Base-by-base conservation (phyloP, 2,888 invertebrate species). In the Drosophila phalerata region DNA sequence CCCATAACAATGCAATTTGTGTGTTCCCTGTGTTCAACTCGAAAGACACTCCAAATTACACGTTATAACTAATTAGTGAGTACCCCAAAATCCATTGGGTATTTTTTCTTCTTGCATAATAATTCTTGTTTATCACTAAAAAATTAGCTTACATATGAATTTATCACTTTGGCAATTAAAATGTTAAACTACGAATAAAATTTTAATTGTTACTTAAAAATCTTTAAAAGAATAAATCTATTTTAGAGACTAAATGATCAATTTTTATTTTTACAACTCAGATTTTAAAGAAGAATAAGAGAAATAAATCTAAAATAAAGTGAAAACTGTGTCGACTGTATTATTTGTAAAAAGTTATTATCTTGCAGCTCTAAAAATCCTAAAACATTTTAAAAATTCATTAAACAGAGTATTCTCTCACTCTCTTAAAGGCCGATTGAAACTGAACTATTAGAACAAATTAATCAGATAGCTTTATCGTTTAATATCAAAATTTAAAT, bases 11-110 rank as follows among this genome's bases (percentile, higher is more conserved):
- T 68, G 77, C 71, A 60, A 56, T 62, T 73, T 49, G 56, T 68
- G 48, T 61, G 49, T 53, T 43, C 45, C 66, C 55, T 58, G 48
- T 77, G 47, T 68, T 22, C 49, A 57, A 47, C 66, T n/a, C 55
- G 68, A 56, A 63, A 73, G 81, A 67, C 65, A 81, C 73, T 86
- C n/a, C 70, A 76, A 86, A 84, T 86, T 88, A 84, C 62, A 86
- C 69, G 72, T 79, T 76, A 68, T 42, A 81, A 79, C 87, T 88
- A 86, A 88, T 85, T 88, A 88, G 72, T 19, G 48, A 52, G 65
- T 61, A 72, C 55, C 64, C 15, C 5, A 40, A 57, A 57, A 15
- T 42, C 38, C 15, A 28, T 37, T 32, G 2, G 19, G 19, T 38
- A 37, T 19, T 28, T 52, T 25, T 58, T 25, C 11, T 0, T 3